phyloP scores from a whole-genome alignment of 1,140 invertebrate genomes.

The Pogonomyrmex californicus region DNA sequence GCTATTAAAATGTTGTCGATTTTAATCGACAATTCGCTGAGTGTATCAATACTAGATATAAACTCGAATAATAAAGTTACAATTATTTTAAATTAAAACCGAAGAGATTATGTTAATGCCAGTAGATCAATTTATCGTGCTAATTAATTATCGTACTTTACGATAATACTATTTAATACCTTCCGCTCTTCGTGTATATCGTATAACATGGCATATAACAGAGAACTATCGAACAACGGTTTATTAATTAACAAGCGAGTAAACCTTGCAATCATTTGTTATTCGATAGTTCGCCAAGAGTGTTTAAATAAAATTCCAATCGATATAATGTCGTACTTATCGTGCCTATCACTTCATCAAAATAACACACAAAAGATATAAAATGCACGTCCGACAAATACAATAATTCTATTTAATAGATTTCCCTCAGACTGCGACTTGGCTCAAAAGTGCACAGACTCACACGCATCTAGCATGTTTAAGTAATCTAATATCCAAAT shows the following conservation, averaged over 20 bases:
- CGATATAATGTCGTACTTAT: background rate
- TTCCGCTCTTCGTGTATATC: conserved; percentile 19
- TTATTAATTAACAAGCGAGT: conserved; percentile 51
- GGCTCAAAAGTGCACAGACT: background rate
- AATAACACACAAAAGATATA: background rate
- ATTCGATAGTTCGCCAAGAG: conserved; percentile 8
- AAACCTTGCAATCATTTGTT: conserved; percentile 17
- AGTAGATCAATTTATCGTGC: conserved; percentile 26
- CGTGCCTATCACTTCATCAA: background rate
- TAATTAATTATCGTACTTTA: conserved; percentile 46
- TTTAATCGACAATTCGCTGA: conserved; percentile 24
- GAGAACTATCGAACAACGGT: conserved; percentile 37
- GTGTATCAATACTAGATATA: background rate
- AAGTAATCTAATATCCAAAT: background rate
- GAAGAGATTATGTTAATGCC: conserved; percentile 40
- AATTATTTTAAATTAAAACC: conserved; percentile 13
- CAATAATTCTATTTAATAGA: conserved; percentile 4
- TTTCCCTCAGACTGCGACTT: background rate
- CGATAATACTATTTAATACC: conserved; percentile 33
- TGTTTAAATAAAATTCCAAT: background rate
- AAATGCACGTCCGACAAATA: background rate
- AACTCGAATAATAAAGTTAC: conserved; percentile 19
- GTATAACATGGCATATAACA: background rate
- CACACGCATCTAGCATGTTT: background rate
- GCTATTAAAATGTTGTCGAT: background rate